phyloP scores from a whole-genome alignment of 1,140 invertebrate genomes.

The Reticulitermes speratus region DNA sequence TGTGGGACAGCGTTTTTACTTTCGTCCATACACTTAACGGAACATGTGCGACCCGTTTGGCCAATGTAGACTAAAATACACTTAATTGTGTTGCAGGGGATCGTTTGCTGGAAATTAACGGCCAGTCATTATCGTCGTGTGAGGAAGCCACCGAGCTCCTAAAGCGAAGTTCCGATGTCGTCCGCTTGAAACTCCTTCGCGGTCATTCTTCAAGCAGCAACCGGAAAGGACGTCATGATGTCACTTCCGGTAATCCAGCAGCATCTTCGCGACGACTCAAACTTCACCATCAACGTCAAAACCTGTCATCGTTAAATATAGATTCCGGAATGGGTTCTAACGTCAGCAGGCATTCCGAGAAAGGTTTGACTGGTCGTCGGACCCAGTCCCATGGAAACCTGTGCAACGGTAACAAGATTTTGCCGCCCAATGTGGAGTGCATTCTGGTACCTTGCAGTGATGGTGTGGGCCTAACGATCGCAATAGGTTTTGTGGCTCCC shows the following conservation, averaged over 20 bases:
- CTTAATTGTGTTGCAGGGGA: background rate
- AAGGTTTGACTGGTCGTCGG: constrained; percentile 64
- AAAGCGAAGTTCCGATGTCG: background rate
- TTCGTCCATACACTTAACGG: too few relatives aligned
- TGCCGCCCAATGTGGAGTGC: constrained; percentile 44
- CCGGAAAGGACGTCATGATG: background rate
- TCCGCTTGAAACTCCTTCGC: background rate
- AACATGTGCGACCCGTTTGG: too few relatives aligned
- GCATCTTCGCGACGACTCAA: background rate
- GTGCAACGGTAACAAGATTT: constrained; percentile 50
- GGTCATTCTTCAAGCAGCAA: background rate
- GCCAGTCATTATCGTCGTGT: background rate
- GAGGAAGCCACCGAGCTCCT: background rate
- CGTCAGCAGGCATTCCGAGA: constrained; percentile 67
- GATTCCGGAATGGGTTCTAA: constrained; percentile 65
- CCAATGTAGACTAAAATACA: too few relatives aligned
- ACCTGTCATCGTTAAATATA: background rate
- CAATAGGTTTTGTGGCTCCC: constrained; percentile 60
- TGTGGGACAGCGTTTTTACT: too few relatives aligned
- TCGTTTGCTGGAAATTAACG: constrained; percentile 17
- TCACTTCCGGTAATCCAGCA: background rate
- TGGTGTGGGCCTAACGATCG: constrained; percentile 41
- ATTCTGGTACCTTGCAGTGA: constrained; percentile 46
- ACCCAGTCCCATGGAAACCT: constrained; percentile 66
- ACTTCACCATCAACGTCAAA: background rate